Percentiles rank a stretch among this genome's conserved stretches.
phyloP scores from a whole-genome alignment of 2,113 vertebrate genomes.

The Oxygymnocypris stewartii region DNA sequence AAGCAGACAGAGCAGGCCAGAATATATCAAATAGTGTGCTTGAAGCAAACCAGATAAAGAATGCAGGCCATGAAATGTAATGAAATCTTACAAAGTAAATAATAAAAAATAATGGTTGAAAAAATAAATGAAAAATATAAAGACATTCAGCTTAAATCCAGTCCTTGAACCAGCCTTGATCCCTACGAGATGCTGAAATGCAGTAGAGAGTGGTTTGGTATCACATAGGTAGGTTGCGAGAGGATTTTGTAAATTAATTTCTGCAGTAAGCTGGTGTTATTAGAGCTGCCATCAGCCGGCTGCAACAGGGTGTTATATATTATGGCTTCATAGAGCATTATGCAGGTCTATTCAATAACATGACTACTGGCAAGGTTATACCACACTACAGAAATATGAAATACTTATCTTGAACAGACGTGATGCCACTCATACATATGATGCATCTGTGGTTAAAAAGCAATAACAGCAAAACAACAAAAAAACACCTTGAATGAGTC shows the following conservation, averaged over 20 bases:
- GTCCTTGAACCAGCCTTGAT: neutral
- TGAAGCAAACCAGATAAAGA: neutral
- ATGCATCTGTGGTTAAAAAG: neutral
- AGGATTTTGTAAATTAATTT: neutral
- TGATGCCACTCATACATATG: neutral
- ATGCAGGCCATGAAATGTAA: neutral
- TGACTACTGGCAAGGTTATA: neutral
- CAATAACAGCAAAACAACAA: too few relatives aligned
- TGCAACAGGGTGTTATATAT: slow-evolving; percentile 16
- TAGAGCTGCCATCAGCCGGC: neutral
- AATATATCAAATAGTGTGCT: neutral
- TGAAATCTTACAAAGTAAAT: neutral
- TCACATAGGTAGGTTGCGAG: neutral
- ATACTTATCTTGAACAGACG: neutral
- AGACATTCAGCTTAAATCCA: neutral
- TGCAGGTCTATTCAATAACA: neutral
- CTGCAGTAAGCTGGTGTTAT: slow-evolving; percentile 6
- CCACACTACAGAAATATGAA: neutral
- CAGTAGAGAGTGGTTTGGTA: neutral
- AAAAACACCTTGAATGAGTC: neutral
- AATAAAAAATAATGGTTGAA: neutral
- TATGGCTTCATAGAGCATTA: neutral
- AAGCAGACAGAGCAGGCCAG: neutral
- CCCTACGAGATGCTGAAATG: neutral
- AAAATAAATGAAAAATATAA: neutral